Evolutionary conservation across 2,113 vertebrate species (phyloP).

Genomic region (Cepphus grylle): DNA sequence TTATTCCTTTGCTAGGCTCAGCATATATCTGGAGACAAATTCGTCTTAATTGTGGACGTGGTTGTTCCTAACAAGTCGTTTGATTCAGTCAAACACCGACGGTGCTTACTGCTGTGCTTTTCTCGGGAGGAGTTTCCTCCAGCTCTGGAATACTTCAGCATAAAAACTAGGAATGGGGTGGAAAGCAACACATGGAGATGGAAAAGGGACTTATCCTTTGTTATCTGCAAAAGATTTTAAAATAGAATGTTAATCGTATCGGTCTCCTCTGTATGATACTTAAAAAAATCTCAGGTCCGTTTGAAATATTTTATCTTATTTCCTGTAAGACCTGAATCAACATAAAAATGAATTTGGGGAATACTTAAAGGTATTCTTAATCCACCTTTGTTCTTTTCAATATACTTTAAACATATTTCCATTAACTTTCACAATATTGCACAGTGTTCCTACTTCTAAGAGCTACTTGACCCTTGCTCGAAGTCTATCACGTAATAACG

Average conservation of each 20-base stretch:
- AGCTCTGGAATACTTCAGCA: not conserved
- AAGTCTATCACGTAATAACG: not conserved
- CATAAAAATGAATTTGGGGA: conserved; percentile 40
- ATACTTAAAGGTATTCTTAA: conserved; percentile 6
- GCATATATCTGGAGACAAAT: not conserved
- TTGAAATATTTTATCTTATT: not conserved
- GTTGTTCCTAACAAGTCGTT: not conserved
- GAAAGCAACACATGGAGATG: not conserved
- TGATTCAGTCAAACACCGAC: rapidly evolving
- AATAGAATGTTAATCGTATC: not conserved
- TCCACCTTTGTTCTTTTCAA: conserved; percentile 27
- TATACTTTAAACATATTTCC: conserved; percentile 3
- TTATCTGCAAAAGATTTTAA: not conserved
- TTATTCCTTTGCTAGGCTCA: not conserved
- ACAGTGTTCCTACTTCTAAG: not conserved
- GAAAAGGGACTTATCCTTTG: not conserved
- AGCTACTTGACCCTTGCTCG: conserved; percentile 27
- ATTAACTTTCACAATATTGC: conserved; percentile 20
- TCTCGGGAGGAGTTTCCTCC: not conserved
- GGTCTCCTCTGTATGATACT: not conserved
- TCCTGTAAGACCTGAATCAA: not conserved
- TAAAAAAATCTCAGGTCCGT: not conserved
- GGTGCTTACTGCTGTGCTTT: not conserved
- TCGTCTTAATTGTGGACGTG: not conserved
- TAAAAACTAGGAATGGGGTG: not conserved